Percentiles rank a stretch among this genome's conserved stretches.
Evolutionary conservation across 1,140 invertebrate species (phyloP).

Genomic region (Pantala flavescens): DNA sequence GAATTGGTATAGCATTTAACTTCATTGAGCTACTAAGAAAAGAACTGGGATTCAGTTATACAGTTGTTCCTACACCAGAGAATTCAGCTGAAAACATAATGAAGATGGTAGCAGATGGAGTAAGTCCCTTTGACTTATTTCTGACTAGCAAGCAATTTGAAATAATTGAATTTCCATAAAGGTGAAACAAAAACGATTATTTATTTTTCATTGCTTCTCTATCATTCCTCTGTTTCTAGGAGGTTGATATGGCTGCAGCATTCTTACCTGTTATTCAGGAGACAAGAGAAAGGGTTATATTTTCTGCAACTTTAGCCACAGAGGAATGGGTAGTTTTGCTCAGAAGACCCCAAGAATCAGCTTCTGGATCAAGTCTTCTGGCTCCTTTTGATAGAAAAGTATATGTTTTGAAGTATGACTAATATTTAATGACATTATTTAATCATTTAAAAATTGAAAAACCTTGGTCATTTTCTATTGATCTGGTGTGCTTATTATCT

Average conservation of each 20-base stretch:
- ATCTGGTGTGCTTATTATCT: neutral
- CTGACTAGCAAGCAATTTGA: no score
- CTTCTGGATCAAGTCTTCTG: conserved; percentile 67
- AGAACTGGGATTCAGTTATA: neutral
- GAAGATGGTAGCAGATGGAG: neutral
- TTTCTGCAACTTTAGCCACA: conserved; percentile 56
- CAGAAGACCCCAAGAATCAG: conserved; percentile 64
- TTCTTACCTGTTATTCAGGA: conserved; percentile 55
- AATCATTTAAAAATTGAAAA: neutral
- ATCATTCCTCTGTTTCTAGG: conserved; percentile 35
- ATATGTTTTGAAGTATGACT: conserved; percentile 6
- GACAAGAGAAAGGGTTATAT: conserved; percentile 44
- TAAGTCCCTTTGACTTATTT: neutral
- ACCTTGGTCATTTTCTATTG: neutral
- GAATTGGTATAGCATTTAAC: neutral
- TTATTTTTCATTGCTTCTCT: no score
- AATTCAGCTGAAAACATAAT: neutral
- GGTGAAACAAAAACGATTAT: no score
- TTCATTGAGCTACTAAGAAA: neutral
- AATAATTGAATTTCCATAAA: no score
- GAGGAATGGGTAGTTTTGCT: conserved; percentile 65
- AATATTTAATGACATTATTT: no score
- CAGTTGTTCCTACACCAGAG: neutral
- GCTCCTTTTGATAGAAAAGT: conserved; percentile 60
- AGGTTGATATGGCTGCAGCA: conserved; percentile 62